Percentiles rank a stretch among this genome's conserved stretches.
phyloP scores from a whole-genome alignment of 2,113 vertebrate genomes.

The Boleophthalmus pectinirostris region DNA sequence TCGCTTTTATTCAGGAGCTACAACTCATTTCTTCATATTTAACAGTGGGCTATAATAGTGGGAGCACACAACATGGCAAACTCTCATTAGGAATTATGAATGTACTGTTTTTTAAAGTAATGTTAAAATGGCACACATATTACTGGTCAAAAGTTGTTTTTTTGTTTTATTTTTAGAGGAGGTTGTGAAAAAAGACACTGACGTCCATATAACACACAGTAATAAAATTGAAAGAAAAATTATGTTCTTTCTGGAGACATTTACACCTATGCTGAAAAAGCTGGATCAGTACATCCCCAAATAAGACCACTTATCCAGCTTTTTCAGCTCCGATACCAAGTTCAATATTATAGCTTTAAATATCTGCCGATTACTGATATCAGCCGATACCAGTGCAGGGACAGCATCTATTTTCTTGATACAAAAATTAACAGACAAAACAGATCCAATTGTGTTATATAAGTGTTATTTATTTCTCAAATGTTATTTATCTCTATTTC shows the following conservation, averaged over 20 bases:
- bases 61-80: constrained; percentile 33
- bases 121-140: not conserved
- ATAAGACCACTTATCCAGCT: too few species aligned
- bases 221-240: not conserved
- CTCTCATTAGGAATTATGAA: constrained; percentile 28
- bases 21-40: constrained; percentile 67
- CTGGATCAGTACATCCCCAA: too few species aligned
- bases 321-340: too few species aligned
- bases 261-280: not conserved
- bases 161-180: not conserved
- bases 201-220: not conserved
- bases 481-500: too few species aligned
- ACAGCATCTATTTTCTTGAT: too few species aligned
- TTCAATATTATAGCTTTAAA: too few species aligned
- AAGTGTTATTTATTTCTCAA: too few species aligned
- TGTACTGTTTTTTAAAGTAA: not conserved
- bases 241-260: not conserved
- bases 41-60: constrained; percentile 49
- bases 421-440: too few species aligned
- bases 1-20: constrained; percentile 67
- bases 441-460: too few species aligned
- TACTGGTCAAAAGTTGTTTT: not conserved
- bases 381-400: too few species aligned
- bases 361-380: too few species aligned
- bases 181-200: not conserved